Evolutionary conservation across 2,797 vertebrate species (phyloP).

Genomic region (Numenius phaeopus): DNA sequence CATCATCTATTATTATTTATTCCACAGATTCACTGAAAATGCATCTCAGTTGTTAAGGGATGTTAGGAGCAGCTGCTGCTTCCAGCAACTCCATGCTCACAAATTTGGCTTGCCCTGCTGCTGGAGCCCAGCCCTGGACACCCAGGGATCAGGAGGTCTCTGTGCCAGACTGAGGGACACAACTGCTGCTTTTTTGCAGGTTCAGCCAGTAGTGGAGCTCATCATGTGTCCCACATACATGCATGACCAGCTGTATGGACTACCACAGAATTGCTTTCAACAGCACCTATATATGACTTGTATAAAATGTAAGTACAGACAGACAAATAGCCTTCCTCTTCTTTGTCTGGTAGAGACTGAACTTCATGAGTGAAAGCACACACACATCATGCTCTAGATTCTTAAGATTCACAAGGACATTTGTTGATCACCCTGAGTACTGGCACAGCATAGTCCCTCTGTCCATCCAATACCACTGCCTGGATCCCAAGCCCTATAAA

Average conservation of each 20-base stretch:
- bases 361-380: neutral
- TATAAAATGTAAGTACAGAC: neutral
- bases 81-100: neutral
- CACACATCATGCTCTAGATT: neutral
- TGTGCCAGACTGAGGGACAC: neutral
- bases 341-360: neutral
- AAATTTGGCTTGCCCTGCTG: neutral
- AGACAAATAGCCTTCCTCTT: neutral
- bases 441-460: neutral
- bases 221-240: neutral
- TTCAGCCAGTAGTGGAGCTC: neutral
- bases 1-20: neutral
- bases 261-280: neutral
- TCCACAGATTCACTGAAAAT: neutral
- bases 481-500: neutral
- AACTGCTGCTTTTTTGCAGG: neutral
- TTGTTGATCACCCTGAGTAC: neutral
- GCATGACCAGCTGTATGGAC: neutral
- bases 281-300: neutral
- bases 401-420: neutral
- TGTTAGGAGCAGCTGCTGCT: neutral
- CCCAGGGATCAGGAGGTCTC: neutral
- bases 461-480: neutral
- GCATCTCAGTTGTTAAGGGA: neutral
- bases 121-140: neutral